These are phyloP conservation scores for Oceanites oceanicus DNA, from an alignment of 2,113 vertebrate genomes.

Conservation along the genomic window DNA sequence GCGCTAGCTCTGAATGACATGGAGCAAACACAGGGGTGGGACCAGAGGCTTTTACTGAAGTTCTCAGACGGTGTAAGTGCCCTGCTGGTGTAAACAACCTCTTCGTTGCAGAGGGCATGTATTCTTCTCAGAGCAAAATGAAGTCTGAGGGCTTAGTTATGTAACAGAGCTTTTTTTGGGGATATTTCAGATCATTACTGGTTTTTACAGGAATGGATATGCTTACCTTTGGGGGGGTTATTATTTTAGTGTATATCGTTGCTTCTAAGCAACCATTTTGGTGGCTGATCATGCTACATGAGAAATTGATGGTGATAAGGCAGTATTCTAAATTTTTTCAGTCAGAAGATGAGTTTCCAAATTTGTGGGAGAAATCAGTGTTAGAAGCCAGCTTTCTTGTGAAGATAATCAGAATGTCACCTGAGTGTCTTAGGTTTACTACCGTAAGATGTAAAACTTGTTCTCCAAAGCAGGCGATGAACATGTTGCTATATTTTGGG, in stretches of 20 bases:
- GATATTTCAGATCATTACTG: background rate
- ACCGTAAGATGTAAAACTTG: background rate
- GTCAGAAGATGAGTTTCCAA: background rate
- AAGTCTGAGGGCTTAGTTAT: background rate
- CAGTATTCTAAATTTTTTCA: background rate
- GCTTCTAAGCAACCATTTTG: background rate
- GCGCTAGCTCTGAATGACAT: background rate
- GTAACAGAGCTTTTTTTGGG: background rate
- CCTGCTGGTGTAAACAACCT: background rate
- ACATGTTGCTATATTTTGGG: background rate
- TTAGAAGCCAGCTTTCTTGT: background rate
- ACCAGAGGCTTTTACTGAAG: background rate
- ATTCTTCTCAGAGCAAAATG: background rate
- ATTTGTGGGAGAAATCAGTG: background rate
- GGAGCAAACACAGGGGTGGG: background rate
- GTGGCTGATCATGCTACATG: background rate
- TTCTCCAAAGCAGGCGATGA: background rate
- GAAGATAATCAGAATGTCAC: background rate
- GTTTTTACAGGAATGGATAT: background rate
- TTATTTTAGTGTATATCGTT: background rate
- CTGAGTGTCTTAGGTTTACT: background rate
- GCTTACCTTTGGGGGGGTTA: fast-evolving
- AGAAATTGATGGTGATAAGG: background rate
- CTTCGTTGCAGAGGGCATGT: background rate
- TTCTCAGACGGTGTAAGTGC: background rate